Conservation (phyloP, 2,797 vertebrate genomes). For the Karalla daura region DNA sequence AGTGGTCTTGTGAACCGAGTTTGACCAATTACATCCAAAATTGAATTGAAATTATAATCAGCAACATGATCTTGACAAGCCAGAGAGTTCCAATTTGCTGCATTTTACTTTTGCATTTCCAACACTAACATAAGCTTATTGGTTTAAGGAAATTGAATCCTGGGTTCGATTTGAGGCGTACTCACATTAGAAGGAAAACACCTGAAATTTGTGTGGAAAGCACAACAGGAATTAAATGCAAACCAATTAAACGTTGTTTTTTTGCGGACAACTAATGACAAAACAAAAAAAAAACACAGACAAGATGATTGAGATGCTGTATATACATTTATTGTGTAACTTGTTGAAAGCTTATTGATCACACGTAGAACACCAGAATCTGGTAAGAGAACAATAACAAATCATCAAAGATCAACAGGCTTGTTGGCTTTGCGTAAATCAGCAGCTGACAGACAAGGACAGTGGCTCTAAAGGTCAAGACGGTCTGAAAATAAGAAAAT, state of each 20-base stretch:
- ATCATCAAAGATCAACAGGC: conserved; percentile 46
- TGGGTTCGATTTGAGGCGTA: not conserved
- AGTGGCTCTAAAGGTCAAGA: conserved; percentile 34
- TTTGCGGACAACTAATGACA: not conserved
- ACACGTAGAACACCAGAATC: conserved; percentile 64
- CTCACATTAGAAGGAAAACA: not conserved
- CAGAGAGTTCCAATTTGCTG: not conserved
- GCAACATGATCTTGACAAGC: conserved; percentile 14
- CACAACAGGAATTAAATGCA: not conserved
- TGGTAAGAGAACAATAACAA: conserved; percentile 54
- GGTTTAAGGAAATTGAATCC: not conserved
- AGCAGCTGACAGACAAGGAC: conserved; percentile 38
- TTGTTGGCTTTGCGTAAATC: conserved; percentile 50
- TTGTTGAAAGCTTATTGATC: conserved; percentile 65
- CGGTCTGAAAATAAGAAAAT: conserved; percentile 1
- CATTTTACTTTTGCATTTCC: conserved; percentile 11
- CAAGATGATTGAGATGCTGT: conserved; percentile 45
- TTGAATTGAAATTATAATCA: not conserved
- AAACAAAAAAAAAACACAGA: conserved; percentile 21
- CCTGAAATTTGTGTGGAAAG: not conserved
- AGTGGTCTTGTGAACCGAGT: not conserved
- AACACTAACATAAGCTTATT: conserved; percentile 6
- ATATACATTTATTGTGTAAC: conserved; percentile 74
- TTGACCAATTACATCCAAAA: not conserved
- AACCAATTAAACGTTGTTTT: not conserved